Percentiles rank a stretch among this genome's conserved stretches.
Conservation (phyloP, 2,888 invertebrate species). For the Cosmia trapezina region DNA sequence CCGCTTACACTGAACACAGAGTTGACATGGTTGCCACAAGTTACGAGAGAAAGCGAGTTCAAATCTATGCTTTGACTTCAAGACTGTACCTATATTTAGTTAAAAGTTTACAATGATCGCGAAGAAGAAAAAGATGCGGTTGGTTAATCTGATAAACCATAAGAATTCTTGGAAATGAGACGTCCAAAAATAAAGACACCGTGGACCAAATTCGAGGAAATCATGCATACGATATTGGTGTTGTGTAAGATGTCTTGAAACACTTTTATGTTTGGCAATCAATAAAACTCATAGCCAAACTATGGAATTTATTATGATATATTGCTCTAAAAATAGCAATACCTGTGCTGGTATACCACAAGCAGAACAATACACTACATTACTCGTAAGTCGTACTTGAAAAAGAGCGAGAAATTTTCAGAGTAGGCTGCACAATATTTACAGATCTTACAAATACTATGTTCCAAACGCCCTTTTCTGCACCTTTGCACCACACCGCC, state of each 20-base stretch:
- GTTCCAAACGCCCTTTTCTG: not conserved
- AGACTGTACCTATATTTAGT: not conserved
- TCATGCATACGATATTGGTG: not conserved
- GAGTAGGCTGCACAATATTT: not conserved
- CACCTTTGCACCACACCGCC: conserved; percentile 46
- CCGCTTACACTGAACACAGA: conserved; percentile 76
- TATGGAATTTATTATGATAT: not conserved
- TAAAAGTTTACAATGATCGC: not conserved
- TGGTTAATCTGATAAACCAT: conserved; percentile 4
- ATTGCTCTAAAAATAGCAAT: not conserved
- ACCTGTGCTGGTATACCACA: not conserved
- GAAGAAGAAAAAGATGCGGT: not conserved
- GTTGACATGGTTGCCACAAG: conserved; percentile 63
- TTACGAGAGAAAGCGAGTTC: conserved; percentile 34
- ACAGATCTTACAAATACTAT: not conserved
- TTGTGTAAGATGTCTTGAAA: not conserved
- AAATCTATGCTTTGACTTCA: not conserved
- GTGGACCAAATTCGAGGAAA: not conserved
- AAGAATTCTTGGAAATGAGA: not conserved
- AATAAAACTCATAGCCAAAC: not conserved
- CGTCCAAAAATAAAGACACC: not conserved
- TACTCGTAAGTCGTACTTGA: no score
- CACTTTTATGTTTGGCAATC: not conserved
- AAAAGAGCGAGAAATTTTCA: not conserved
- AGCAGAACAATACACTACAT: not conserved